Evolutionary conservation across 2,797 vertebrate species (phyloP).

Genomic region (Poeciliopsis turneri): DNA sequence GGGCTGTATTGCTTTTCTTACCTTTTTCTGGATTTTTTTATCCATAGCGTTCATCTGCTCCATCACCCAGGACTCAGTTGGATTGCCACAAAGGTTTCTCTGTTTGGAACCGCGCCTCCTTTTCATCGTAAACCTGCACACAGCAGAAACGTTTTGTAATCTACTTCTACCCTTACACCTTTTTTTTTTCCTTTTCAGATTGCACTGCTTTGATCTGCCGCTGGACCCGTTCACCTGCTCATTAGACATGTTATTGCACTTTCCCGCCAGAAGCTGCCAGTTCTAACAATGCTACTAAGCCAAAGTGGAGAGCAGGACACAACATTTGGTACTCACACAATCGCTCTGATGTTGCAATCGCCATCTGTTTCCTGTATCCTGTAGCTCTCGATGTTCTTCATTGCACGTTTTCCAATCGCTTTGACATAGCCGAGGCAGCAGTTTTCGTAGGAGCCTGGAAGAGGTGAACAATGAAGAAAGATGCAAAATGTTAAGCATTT

Average conservation of each 20-base stretch:
- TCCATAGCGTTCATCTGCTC: fast-evolving
- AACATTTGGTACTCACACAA: slow-evolving; percentile 73
- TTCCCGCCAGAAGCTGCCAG: slow-evolving; percentile 16
- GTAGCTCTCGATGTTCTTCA: slow-evolving; percentile 47
- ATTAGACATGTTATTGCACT: slow-evolving; percentile 12
- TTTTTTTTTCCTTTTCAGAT: not conserved
- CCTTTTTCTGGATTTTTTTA: fast-evolving
- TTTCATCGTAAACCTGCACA: slow-evolving; percentile 64
- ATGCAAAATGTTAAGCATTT: not conserved
- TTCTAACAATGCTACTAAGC: slow-evolving; percentile 14
- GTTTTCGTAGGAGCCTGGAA: slow-evolving; percentile 73
- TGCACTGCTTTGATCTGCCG: not conserved
- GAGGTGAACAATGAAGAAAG: not conserved
- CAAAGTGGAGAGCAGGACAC: slow-evolving; percentile 2
- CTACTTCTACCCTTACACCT: not conserved
- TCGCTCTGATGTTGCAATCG: slow-evolving; percentile 80
- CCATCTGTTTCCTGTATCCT: slow-evolving; percentile 78
- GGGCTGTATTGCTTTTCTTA: slow-evolving; percentile 21
- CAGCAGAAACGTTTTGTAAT: not conserved
- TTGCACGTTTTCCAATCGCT: fast-evolving
- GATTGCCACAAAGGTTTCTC: slow-evolving; percentile 68
- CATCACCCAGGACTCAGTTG: slow-evolving; percentile 33
- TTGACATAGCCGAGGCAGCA: slow-evolving; percentile 73
- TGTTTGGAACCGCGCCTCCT: not conserved
- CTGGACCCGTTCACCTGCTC: not conserved